A percentile compares a stretch with the other conserved stretches of the same genome.
Evolutionary conservation across 1,140 invertebrate species (phyloP).

Genomic region (Calephelis nemesis): DNA sequence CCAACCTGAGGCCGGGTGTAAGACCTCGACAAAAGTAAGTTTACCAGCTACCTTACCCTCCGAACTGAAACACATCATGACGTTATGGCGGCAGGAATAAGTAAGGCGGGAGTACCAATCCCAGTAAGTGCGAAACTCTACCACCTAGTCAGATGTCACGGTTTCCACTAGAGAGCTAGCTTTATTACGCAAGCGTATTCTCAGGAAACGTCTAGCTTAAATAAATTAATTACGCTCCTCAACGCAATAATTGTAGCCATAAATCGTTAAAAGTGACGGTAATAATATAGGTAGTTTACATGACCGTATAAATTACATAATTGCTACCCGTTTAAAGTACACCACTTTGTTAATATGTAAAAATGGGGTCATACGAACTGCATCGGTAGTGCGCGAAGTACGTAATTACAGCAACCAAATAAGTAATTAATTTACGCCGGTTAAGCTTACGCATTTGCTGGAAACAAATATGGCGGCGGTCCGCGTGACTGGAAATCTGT

Average conservation of each 20-base stretch:
- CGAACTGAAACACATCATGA: too few species aligned
- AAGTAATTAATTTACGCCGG: constrained; percentile 63
- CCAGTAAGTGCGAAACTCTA: too few species aligned
- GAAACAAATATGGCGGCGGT: constrained; percentile 49
- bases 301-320: constrained; percentile 40
- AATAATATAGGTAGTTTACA: constrained; percentile 23
- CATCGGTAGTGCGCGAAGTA: constrained; percentile 43
- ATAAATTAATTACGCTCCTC: constrained; percentile 7
- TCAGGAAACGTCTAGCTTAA: background rate
- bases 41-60: too few species aligned
- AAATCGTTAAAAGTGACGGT: constrained; percentile 17
- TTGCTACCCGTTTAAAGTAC: constrained; percentile 42
- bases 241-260: constrained; percentile 6
- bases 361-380: constrained; percentile 55
- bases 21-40: too few species aligned
- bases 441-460: constrained; percentile 47
- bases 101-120: too few species aligned
- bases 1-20: too few species aligned
- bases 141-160: too few species aligned
- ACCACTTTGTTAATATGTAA: constrained; percentile 41
- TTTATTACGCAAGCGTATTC: background rate
- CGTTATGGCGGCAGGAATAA: too few species aligned
- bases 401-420: constrained; percentile 59
- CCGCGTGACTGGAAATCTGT: constrained; percentile 36
- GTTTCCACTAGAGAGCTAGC: too few species aligned